Evolutionary conservation across 2,888 invertebrate species (phyloP).

Genomic region (Arrhopalites spinosus): DNA sequence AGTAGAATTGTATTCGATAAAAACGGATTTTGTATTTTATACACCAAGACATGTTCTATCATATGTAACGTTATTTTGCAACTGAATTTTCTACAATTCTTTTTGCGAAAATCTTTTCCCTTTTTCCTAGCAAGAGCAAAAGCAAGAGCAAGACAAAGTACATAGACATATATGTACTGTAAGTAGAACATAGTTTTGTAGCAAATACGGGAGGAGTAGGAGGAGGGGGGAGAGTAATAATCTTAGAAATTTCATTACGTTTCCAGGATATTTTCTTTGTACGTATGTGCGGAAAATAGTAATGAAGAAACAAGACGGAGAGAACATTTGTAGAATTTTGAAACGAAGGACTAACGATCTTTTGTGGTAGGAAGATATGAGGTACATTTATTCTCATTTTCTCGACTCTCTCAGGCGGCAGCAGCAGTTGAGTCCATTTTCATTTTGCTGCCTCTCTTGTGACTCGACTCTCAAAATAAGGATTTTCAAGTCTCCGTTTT

Average conservation of each 20-base stretch:
- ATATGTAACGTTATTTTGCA: neutral
- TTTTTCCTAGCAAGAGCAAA: too few relatives aligned
- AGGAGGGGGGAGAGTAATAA: neutral
- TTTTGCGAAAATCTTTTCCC: neutral
- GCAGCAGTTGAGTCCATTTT: neutral
- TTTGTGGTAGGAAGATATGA: slow-evolving; percentile 27
- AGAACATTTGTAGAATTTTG: slow-evolving; percentile 1
- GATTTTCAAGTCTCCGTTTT: neutral
- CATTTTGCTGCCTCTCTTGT: neutral
- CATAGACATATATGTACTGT: too few relatives aligned
- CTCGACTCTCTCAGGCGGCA: neutral
- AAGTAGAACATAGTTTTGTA: too few relatives aligned
- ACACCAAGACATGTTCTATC: neutral
- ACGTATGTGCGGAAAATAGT: neutral
- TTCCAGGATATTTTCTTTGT: neutral
- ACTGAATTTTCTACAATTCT: neutral
- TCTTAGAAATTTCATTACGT: slow-evolving; percentile 16
- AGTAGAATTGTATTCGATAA: too few relatives aligned
- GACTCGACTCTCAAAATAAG: neutral
- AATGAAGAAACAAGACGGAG: slow-evolving; percentile 10
- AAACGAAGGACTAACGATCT: slow-evolving; percentile 25
- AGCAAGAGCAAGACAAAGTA: too few relatives aligned
- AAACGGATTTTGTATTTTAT: too few relatives aligned
- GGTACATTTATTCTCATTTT: slow-evolving; percentile 28
- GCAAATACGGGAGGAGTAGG: neutral